Percentiles rank a stretch among this genome's conserved stretches.
Evolutionary conservation across 2,797 vertebrate species (phyloP).

Genomic region (Dipus sagitta): DNA sequence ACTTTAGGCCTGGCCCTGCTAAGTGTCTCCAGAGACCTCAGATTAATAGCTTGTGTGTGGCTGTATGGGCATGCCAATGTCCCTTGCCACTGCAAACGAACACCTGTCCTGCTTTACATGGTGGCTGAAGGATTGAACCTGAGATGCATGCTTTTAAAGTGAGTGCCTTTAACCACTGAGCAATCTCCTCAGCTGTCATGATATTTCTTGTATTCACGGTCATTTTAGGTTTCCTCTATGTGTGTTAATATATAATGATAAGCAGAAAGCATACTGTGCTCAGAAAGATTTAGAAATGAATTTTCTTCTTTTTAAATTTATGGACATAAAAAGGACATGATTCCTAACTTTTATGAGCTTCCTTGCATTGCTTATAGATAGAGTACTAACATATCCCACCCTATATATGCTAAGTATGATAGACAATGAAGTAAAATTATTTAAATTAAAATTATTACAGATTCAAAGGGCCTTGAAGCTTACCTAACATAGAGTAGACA

Average conservation of each 20-base stretch:
- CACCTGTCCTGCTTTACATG: too few species aligned
- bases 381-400: not conserved
- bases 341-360: not conserved
- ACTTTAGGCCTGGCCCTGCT: not conserved
- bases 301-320: not conserved
- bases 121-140: too few species aligned
- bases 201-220: not conserved
- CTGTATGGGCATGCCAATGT: too few species aligned
- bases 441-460: too few species aligned
- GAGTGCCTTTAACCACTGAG: too few species aligned
- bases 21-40: not conserved
- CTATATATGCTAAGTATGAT: not conserved
- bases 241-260: conserved; percentile 34
- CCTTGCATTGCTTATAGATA: not conserved
- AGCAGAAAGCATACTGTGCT: not conserved
- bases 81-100: too few species aligned
- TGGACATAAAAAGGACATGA: not conserved
- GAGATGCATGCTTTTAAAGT: too few species aligned
- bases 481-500: not conserved
- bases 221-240: conserved; percentile 47
- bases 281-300: not conserved
- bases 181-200: not conserved
- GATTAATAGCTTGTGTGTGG: too few species aligned
- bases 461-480: not conserved
- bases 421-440: not conserved